Evolutionary conservation across 2,113 vertebrate species (phyloP).

Genomic region (Myotis yumanensis): DNA sequence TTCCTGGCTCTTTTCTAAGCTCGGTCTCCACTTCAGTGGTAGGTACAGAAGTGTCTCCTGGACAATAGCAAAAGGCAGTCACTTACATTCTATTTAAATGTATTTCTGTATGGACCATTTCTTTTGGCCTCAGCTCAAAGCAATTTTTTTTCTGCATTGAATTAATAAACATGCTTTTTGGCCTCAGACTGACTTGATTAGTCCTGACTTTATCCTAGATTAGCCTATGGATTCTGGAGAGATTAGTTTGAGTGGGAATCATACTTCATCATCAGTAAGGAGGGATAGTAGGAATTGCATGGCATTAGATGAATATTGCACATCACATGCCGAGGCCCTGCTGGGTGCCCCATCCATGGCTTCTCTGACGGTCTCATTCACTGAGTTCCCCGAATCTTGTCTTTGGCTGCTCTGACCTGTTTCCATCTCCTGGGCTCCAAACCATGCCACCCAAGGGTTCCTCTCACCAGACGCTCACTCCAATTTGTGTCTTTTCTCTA

Average conservation of each 20-base stretch:
- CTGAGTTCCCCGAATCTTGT: no score
- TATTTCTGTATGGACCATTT: neutral
- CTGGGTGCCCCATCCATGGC: fast-evolving
- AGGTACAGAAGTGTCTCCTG: no score
- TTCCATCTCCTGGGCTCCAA: fast-evolving
- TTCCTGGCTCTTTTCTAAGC: no score
- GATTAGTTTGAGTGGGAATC: fast-evolving
- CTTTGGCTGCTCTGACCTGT: fast-evolving
- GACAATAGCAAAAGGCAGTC: fast-evolving
- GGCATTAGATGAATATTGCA: fast-evolving
- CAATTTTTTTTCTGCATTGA: neutral
- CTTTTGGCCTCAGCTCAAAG: no score
- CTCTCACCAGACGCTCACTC: fast-evolving
- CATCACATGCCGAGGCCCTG: no score
- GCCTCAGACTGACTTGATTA: neutral
- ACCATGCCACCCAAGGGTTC: fast-evolving
- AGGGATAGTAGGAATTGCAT: fast-evolving
- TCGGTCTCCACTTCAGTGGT: neutral
- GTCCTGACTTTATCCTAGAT: fast-evolving
- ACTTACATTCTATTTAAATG: fast-evolving
- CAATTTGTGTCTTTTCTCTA: neutral
- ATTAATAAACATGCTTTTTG: neutral
- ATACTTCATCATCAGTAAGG: fast-evolving
- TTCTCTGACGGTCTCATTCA: fast-evolving
- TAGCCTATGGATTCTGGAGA: neutral